Evolutionary conservation across 2,113 vertebrate genomes (phyloP).

Genomic region (Ciconia maguari): DNA sequence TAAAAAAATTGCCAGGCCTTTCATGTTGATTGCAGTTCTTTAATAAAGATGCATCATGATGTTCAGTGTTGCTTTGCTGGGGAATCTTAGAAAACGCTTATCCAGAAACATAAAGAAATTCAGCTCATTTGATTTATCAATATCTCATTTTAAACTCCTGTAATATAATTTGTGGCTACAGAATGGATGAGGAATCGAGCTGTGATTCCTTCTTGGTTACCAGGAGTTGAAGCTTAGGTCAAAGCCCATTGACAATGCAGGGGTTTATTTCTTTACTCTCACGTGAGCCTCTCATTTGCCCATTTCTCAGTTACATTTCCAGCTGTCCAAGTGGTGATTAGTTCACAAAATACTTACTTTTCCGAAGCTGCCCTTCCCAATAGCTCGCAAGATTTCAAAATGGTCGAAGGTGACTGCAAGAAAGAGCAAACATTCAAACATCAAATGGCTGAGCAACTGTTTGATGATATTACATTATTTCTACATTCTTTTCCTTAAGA

Average conservation of each 20-base stretch:
- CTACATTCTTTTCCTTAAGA: not conserved
- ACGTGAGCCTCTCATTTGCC: not conserved
- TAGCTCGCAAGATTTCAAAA: constrained; percentile 96
- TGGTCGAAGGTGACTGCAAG: constrained; percentile 94
- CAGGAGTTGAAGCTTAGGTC: constrained; percentile 3
- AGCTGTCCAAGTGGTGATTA: not conserved
- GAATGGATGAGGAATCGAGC: not conserved
- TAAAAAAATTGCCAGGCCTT: not conserved
- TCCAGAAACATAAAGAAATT: not conserved
- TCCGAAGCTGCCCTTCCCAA: constrained; percentile 98
- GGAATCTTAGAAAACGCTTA: not conserved
- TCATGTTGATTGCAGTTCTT: not conserved
- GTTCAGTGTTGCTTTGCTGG: not conserved
- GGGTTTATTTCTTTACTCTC: not conserved
- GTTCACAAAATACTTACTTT: constrained; percentile 82
- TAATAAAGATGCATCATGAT: not conserved
- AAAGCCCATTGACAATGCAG: not conserved
- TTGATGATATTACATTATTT: not conserved
- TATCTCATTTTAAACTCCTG: not conserved
- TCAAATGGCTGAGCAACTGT: not conserved
- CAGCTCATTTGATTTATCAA: not conserved
- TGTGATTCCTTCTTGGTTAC: not conserved
- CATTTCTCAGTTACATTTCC: not conserved
- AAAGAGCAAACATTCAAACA: constrained; percentile 46
- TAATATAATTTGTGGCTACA: not conserved